These are phyloP conservation scores for Andricus quercusramuli DNA, from an alignment of 2,888 invertebrate species.

Conservation along the genomic window DNA sequence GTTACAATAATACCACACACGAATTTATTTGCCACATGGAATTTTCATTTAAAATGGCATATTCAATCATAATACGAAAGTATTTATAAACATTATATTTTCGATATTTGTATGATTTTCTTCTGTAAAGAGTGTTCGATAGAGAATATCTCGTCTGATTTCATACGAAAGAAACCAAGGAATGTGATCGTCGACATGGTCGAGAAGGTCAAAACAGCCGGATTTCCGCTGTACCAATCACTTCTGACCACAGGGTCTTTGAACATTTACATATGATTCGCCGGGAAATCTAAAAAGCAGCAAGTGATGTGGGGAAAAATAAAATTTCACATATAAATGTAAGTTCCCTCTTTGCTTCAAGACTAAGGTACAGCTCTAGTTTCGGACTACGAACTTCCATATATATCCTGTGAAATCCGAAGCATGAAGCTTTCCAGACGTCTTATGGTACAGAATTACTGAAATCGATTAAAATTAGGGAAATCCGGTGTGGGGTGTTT, in stretches of 20 bases:
- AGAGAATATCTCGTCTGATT: constrained; percentile 30
- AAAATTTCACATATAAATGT: background rate
- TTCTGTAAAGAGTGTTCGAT: constrained; percentile 15
- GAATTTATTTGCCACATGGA: too few species aligned
- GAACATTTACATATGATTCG: constrained; percentile 62
- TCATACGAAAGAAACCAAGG: background rate
- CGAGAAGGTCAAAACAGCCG: constrained; percentile 61
- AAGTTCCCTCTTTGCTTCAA: background rate
- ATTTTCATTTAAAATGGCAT: too few species aligned
- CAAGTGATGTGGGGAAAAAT: background rate
- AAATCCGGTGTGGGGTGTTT: too few species aligned
- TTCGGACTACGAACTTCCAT: background rate
- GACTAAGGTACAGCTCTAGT: background rate
- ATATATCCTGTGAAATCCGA: background rate
- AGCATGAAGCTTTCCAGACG: too few species aligned
- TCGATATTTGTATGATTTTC: background rate
- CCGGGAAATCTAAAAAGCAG: background rate
- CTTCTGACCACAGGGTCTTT: constrained; percentile 64
- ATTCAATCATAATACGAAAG: too few species aligned
- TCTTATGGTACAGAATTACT: too few species aligned
- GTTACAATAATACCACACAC: too few species aligned
- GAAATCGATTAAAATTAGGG: too few species aligned
- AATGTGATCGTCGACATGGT: constrained; percentile 12
- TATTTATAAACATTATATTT: too few species aligned
- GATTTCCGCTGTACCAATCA: constrained; percentile 74